Evolutionary conservation across 2,113 vertebrate species (phyloP), one percentile per base, ranked within the genome.

Genomic region (Podarcis cretensis): DNA sequence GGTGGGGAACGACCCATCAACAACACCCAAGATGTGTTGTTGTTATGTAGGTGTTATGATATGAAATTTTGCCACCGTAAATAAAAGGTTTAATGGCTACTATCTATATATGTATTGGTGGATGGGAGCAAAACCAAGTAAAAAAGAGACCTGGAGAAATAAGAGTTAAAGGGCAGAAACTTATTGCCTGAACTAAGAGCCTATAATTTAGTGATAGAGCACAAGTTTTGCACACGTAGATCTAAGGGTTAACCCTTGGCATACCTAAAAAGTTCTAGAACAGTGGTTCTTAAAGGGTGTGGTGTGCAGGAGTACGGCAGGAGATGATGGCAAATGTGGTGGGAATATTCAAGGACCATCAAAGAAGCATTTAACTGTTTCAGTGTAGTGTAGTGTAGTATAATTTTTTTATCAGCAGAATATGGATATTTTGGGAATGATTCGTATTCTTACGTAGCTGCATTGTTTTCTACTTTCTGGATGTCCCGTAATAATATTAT

Each of bases 1-100:
- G n/a, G n/a, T n/a, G 37, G 69, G 35, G 35, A 2, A 35, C 2
- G 35, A 18, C 59, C 83, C 23, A 1, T 63, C 0, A 0, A 40
- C 91, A 91, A 82, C 37, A 93, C 3, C 57, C 4, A 0, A 23
- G 54, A 77, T 87, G 88, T 90, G 0, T 35, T 25, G 0, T 0
- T 90, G 0, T 35, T 25, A 0, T 0, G 18, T 65, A 40, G 6
- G 7, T 59, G 2, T 71, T 32, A 16, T 80, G n/a, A 13, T 21
- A 68, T 14, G 14, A 57, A 86, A 48, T 23, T 69, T 32, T 37
- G 37, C 65, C 66, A 68, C 6, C 27, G 6, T 63, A 2, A 54
- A 54, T 54, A 54, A 54, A 54, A 54, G 73, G 73, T 66, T 65
- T n/a, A 32, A 78, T 16, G 18, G 30, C 35, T 78, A 59, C 13